These are phyloP conservation scores for Pelobates cultripes DNA, from an alignment of 2,797 vertebrate species.

Conservation along the genomic window DNA sequence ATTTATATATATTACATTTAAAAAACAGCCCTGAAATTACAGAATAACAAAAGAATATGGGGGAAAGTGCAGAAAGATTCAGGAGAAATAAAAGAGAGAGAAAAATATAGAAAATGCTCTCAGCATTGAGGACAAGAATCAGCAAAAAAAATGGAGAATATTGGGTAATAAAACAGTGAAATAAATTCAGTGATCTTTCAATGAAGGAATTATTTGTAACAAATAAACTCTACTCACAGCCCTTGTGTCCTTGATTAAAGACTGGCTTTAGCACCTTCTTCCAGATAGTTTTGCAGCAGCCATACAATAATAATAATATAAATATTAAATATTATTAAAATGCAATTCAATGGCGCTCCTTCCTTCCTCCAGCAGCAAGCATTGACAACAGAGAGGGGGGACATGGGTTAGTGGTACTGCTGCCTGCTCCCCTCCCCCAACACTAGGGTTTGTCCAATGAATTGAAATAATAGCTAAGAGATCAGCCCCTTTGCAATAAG, in stretches of 20 bases:
- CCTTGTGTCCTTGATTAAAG: neutral
- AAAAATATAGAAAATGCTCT: too few species aligned
- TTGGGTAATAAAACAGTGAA: neutral
- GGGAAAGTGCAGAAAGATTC: neutral
- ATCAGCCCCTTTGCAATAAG: constrained; percentile 46
- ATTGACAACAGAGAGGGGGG: constrained; percentile 25
- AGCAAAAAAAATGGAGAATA: neutral
- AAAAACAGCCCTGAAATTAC: neutral
- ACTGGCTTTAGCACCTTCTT: neutral
- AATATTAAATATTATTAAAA: neutral
- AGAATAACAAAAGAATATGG: neutral
- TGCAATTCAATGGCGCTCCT: constrained; percentile 16
- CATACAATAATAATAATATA: neutral
- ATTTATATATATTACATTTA: too few species aligned
- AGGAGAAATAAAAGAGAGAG: too few species aligned
- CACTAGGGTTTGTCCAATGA: constrained; percentile 43
- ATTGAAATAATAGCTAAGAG: constrained; percentile 42
- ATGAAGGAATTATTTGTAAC: neutral
- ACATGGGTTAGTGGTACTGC: constrained; percentile 30
- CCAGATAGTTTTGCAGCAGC: neutral
- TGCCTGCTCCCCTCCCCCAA: constrained; percentile 39
- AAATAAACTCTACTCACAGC: neutral
- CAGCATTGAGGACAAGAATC: too few species aligned
- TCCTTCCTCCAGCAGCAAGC: constrained; percentile 21
- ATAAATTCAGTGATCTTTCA: neutral